phyloP scores from a whole-genome alignment of 2,797 vertebrate species.

The Columba guinea region DNA sequence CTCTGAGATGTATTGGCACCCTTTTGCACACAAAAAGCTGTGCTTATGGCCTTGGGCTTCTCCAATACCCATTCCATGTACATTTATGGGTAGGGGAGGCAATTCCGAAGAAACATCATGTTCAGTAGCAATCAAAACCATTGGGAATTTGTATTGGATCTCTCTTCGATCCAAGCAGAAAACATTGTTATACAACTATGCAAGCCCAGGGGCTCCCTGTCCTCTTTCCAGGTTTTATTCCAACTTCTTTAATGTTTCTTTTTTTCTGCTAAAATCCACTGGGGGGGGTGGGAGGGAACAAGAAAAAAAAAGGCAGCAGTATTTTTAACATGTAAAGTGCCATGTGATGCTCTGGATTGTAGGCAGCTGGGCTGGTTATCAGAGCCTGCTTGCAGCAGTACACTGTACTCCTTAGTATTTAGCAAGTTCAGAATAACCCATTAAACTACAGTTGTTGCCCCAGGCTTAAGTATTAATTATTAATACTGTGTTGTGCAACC shows the following conservation, averaged over 20 bases:
- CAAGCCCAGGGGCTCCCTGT: background rate
- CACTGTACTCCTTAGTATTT: background rate
- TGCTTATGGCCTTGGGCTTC: background rate
- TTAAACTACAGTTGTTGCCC: background rate
- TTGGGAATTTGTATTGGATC: background rate
- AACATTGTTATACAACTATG: rapidly evolving
- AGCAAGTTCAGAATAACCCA: background rate
- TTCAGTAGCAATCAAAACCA: background rate
- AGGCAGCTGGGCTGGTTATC: background rate
- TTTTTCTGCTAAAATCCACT: background rate
- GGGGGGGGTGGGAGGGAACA: too few species aligned
- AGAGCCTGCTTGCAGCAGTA: background rate
- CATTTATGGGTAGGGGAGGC: background rate
- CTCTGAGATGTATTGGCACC: background rate
- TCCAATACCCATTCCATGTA: background rate
- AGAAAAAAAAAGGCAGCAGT: too few species aligned
- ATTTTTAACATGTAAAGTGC: background rate
- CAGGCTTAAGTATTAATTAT: background rate
- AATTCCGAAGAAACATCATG: background rate
- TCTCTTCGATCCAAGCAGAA: background rate
- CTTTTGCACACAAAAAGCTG: background rate
- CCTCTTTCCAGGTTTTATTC: background rate
- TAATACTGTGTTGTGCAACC: background rate
- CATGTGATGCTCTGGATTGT: background rate
- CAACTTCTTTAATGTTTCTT: background rate